Percentiles rank a stretch among this genome's conserved stretches.
Evolutionary conservation across 2,888 invertebrate species (phyloP).

Genomic region (Coremacera marginata): DNA sequence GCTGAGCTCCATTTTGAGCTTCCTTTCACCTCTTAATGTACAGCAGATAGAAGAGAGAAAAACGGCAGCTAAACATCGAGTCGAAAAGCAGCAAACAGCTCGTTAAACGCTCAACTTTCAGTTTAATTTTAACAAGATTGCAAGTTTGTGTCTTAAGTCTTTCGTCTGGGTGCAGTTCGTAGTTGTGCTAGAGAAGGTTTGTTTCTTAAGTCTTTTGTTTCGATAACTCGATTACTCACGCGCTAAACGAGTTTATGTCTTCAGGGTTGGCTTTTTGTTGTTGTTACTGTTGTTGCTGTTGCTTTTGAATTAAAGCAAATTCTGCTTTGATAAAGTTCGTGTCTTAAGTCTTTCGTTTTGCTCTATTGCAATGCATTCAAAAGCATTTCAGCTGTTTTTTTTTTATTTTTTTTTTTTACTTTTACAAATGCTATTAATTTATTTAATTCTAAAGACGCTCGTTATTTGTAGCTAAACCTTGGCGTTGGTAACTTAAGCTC

Average conservation of each 20-base stretch:
- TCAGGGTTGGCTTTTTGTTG: neutral
- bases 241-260: neutral
- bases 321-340: neutral
- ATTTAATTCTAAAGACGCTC: neutral
- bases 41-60: neutral
- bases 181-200: neutral
- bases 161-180: neutral
- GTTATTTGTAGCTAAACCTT: neutral
- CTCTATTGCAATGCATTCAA: too few relatives aligned
- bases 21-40: neutral
- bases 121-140: neutral
- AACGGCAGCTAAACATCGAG: neutral
- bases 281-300: neutral
- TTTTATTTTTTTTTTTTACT: neutral
- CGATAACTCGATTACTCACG: neutral
- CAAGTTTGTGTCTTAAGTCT: conserved; percentile 15
- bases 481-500: neutral
- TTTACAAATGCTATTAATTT: neutral
- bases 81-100: neutral
- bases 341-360: neutral
- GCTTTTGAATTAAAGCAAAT: neutral
- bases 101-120: neutral
- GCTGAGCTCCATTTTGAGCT: too few relatives aligned
- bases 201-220: neutral
- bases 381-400: neutral